These are phyloP conservation scores for crab-eating macaque (Macaca fascicularis) DNA, from an alignment of 2,113 vertebrate species.

Conservation along the genomic window T2T-MFA8v1.1 NC_088393.1:63448001-63448500, in stretches of 20 bases:
- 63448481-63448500: not conserved
- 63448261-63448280: not conserved
- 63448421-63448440: not conserved
- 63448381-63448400: not conserved
- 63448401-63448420: not conserved
- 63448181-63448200: not conserved
- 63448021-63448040: not conserved
- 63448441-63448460: not conserved
- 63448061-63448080: not conserved
- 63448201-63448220: not conserved
- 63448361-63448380: not conserved
- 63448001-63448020: not conserved
- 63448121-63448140: not conserved
- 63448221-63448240: not conserved
- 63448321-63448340: fast-evolving
- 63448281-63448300: not conserved
- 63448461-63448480: not conserved
- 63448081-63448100: not conserved
- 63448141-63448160: not conserved
- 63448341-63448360: fast-evolving
- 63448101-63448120: not conserved
- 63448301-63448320: fast-evolving
- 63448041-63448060: no score
- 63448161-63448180: not conserved
- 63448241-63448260: not conserved